phyloP scores from a whole-genome alignment of 2,113 vertebrate genomes.

The Aramus guarauna region DNA sequence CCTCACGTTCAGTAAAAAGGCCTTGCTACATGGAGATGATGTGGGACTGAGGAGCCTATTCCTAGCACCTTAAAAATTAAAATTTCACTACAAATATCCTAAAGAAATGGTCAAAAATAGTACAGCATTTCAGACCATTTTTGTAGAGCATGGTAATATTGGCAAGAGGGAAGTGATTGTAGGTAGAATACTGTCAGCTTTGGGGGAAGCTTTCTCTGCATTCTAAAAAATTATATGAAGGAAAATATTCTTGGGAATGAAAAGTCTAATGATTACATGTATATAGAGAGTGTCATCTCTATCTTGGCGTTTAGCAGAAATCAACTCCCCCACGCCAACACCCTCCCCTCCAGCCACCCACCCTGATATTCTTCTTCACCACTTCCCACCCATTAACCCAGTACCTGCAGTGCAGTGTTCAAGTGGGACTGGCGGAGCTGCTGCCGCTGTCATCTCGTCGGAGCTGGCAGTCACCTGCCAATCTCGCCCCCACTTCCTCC shows the following conservation, averaged over 20 bases:
- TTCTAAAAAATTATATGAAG: constrained; percentile 27
- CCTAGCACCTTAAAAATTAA: constrained; percentile 51
- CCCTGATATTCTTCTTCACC: constrained; percentile 43
- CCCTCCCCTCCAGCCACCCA: constrained; percentile 49
- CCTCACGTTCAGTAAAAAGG: constrained; percentile 35
- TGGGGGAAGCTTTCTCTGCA: constrained; percentile 47
- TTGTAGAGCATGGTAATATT: background rate
- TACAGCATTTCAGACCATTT: constrained; percentile 1
- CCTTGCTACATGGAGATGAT: constrained; percentile 11
- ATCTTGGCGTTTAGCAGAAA: constrained; percentile 37
- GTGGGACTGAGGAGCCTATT: constrained; percentile 31
- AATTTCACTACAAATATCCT: constrained; percentile 43
- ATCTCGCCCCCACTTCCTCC: constrained; percentile 75
- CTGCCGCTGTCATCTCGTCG: constrained; percentile 33
- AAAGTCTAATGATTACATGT: constrained; percentile 53
- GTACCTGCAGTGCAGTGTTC: constrained; percentile 47
- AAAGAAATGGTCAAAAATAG: constrained; percentile 50
- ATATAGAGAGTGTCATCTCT: constrained; percentile 30
- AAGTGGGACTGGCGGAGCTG: constrained; percentile 51
- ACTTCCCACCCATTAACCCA: constrained; percentile 65
- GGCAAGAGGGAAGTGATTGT: constrained; percentile 31
- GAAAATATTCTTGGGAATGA: constrained; percentile 50
- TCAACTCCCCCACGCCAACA: constrained; percentile 49
- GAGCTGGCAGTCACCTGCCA: constrained; percentile 58
- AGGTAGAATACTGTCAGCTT: constrained; percentile 43